A percentile compares a stretch with the other conserved stretches of the same genome.
These are phyloP conservation scores for Gopherus flavomarginatus DNA, from an alignment of 2,113 vertebrate species.

Conservation along the genomic window DNA sequence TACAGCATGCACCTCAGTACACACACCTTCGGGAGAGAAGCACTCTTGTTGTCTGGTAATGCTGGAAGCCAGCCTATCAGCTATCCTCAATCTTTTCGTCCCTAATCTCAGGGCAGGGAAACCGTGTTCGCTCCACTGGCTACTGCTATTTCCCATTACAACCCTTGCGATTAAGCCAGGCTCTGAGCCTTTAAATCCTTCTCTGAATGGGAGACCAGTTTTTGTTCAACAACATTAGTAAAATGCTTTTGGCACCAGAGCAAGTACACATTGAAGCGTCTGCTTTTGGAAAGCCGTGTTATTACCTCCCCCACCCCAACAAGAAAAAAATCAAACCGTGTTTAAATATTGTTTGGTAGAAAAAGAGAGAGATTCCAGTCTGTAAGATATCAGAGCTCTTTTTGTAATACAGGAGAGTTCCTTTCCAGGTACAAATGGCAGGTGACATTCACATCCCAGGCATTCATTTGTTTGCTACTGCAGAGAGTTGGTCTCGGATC, in stretches of 20 bases:
- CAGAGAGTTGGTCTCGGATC: constrained; percentile 91
- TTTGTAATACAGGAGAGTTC: neutral
- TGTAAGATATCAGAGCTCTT: neutral
- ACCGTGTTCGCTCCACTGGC: neutral
- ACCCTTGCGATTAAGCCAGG: neutral
- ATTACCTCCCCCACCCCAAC: neutral
- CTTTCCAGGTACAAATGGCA: neutral
- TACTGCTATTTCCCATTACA: neutral
- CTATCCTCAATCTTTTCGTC: neutral
- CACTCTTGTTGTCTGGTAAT: neutral
- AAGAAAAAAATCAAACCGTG: neutral
- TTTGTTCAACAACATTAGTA: neutral
- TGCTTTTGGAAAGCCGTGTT: constrained; percentile 24
- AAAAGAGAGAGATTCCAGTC: neutral
- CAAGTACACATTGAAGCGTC: neutral
- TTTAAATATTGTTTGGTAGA: neutral
- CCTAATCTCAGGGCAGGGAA: neutral
- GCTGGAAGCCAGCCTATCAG: constrained; percentile 8
- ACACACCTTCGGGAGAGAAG: neutral
- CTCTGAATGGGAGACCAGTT: neutral
- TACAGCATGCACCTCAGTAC: neutral
- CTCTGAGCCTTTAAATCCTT: constrained; percentile 16
- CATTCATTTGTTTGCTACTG: constrained; percentile 86
- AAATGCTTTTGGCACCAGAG: neutral
- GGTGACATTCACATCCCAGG: neutral